phyloP scores from a whole-genome alignment of 2,113 vertebrate genomes.

The Grus americana region DNA sequence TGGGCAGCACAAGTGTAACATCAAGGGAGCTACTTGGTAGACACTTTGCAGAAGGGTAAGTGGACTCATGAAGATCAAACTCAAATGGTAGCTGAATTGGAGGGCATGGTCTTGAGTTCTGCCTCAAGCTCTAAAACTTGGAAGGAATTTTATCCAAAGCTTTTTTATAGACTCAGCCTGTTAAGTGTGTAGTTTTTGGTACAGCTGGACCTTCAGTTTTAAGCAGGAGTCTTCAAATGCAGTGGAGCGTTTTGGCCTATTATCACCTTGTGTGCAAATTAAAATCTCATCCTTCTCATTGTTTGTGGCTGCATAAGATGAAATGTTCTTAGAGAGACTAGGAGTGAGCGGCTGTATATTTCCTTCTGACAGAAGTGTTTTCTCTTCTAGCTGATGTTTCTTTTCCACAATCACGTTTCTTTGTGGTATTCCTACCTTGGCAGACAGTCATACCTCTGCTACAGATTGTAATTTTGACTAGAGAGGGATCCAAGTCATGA shows the following conservation, averaged over 20 bases:
- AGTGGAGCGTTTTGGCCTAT: background rate
- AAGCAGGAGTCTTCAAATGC: background rate
- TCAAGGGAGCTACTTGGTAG: background rate
- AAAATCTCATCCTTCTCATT: background rate
- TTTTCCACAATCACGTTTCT: background rate
- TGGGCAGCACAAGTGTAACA: background rate
- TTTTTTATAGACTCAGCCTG: background rate
- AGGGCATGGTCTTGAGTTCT: background rate
- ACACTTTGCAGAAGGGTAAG: background rate
- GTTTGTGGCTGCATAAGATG: background rate
- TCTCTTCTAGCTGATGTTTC: background rate
- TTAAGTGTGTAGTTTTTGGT: background rate
- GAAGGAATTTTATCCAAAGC: background rate
- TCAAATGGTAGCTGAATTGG: background rate
- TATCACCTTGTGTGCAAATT: background rate
- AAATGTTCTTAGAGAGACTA: background rate
- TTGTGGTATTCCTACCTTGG: background rate
- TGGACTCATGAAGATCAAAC: background rate
- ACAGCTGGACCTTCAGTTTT: background rate
- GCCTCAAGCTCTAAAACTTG: background rate
- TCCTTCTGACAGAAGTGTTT: background rate
- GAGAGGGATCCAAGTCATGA: background rate
- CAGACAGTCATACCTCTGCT: background rate
- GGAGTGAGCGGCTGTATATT: background rate
- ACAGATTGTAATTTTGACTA: background rate